These are phyloP conservation scores for Yponomeuta sedellus DNA, from an alignment of 2,888 invertebrate genomes.

Conservation along the genomic window DNA sequence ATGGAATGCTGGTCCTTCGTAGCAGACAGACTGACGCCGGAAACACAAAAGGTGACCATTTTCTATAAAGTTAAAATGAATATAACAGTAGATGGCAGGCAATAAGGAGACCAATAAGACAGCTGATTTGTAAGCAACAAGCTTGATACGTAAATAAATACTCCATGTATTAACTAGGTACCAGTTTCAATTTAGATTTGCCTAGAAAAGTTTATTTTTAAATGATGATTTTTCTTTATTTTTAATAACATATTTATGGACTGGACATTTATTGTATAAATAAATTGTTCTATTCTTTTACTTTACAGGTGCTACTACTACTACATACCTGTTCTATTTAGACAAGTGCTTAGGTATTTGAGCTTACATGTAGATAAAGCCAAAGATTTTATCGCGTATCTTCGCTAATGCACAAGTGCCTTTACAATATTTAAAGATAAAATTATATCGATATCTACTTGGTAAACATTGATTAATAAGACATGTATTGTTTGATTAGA, in stretches of 20 bases:
- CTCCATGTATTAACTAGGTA: too few relatives aligned
- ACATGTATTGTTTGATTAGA: constrained; percentile 66
- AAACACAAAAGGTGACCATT: background rate
- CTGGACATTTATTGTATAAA: too few relatives aligned
- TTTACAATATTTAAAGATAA: constrained; percentile 66
- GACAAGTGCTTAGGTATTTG: constrained; percentile 16
- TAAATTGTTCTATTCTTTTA: too few relatives aligned
- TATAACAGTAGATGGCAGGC: background rate
- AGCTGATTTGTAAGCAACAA: too few relatives aligned
- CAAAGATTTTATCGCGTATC: constrained; percentile 54
- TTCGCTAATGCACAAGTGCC: constrained; percentile 51
- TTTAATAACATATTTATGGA: too few relatives aligned
- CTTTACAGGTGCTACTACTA: too few relatives aligned
- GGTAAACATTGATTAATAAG: constrained; percentile 41
- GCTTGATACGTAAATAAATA: too few relatives aligned
- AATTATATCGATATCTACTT: constrained; percentile 40
- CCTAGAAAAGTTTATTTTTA: too few relatives aligned
- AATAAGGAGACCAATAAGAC: too few relatives aligned
- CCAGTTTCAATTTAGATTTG: too few relatives aligned
- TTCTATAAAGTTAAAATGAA: background rate
- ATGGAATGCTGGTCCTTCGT: constrained; percentile 32
- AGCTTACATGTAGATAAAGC: constrained; percentile 37
- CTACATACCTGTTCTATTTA: background rate
- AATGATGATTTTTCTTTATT: too few relatives aligned
- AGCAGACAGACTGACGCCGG: constrained; percentile 66